A percentile compares a stretch with the other conserved stretches of the same genome.
Conservation (phyloP, 2,888 invertebrate species). For the Acrocyrtus sp. region DNA sequence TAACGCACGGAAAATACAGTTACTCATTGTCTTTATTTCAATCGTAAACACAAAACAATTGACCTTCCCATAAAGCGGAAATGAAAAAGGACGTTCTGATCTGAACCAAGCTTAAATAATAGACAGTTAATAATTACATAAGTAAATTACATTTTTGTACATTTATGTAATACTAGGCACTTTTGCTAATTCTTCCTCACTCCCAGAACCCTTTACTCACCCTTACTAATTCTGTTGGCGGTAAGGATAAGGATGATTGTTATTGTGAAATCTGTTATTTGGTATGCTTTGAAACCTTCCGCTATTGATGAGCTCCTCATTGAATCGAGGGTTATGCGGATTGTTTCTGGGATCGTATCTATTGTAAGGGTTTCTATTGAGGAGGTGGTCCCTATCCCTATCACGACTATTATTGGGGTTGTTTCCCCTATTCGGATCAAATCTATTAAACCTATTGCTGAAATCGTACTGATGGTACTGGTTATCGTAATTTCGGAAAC, state of each 20-base stretch:
- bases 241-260: background rate
- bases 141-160: background rate
- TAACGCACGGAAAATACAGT: background rate
- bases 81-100: too few species aligned
- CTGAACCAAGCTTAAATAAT: too few species aligned
- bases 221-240: background rate
- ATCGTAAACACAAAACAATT: background rate
- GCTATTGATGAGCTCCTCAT: background rate
- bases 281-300: background rate
- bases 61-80: background rate
- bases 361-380: background rate
- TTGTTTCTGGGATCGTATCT: background rate
- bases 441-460: background rate
- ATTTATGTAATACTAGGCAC: too few species aligned
- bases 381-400: background rate
- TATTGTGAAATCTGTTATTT: background rate
- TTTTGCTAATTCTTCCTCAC: too few species aligned
- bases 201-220: background rate
- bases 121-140: background rate
- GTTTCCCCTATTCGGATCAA: background rate
- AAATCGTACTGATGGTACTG: background rate
- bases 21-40: too few species aligned
- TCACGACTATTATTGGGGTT: background rate
- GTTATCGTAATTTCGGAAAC: background rate
- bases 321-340: background rate